phyloP scores from a whole-genome alignment of 1,140 invertebrate species.

The Calosoma granatense region DNA sequence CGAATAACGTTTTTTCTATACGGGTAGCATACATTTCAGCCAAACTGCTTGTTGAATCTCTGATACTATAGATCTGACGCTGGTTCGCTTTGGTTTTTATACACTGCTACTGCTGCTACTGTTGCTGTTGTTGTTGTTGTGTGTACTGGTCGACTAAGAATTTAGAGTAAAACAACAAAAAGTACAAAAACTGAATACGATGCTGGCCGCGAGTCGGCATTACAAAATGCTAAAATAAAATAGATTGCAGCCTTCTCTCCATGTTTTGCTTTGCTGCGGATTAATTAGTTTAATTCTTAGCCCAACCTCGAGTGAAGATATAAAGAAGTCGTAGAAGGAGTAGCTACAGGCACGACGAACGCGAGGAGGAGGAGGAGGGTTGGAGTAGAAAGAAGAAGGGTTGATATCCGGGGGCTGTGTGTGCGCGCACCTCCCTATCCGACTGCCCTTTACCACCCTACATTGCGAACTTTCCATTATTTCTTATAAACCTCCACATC shows the following conservation, averaged over 20 bases:
- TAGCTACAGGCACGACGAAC: no score
- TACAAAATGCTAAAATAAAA: slow-evolving; percentile 7
- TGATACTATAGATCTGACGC: no score
- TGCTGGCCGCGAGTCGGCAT: not conserved
- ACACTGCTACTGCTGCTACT: no score
- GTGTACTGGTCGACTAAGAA: no score
- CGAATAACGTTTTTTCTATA: no score
- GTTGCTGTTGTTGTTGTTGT: no score
- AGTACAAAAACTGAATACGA: not conserved
- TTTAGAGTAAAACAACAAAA: no score
- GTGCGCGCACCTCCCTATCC: not conserved
- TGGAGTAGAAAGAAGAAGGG: no score
- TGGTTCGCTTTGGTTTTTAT: no score
- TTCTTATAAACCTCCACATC: not conserved
- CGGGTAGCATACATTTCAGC: no score
- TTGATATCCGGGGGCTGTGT: not conserved
- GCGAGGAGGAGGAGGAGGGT: no score
- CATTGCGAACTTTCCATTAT: not conserved
- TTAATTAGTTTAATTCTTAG: slow-evolving; percentile 8
- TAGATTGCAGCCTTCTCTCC: not conserved
- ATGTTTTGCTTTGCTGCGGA: slow-evolving; percentile 3
- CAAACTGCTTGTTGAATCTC: no score
- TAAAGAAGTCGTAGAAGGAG: slow-evolving; percentile 3
- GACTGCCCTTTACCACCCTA: not conserved
- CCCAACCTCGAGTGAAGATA: slow-evolving; percentile 8